Conservation (phyloP, 2,888 invertebrate species). For the Cybosia mesomella region DNA sequence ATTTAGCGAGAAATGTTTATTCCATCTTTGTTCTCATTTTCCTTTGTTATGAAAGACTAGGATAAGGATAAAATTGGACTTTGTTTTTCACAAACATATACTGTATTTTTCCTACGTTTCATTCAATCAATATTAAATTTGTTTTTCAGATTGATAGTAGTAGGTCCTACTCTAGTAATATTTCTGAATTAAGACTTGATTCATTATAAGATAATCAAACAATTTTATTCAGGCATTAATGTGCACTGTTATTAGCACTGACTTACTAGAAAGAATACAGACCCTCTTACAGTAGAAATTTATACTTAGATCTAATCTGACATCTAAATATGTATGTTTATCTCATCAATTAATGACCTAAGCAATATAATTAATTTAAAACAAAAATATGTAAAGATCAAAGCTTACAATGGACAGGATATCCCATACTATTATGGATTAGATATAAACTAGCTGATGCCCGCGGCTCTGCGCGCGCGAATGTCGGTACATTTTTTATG, state of each 20-base stretch:
- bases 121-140: background rate
- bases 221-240: background rate
- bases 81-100: constrained; percentile 33
- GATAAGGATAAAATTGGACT: constrained; percentile 46
- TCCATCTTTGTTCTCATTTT: constrained; percentile 42
- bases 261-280: background rate
- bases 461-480: too few relatives aligned
- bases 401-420: background rate
- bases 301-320: background rate
- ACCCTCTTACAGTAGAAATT: background rate
- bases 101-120: constrained; percentile 27
- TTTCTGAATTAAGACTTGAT: background rate
- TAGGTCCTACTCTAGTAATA: background rate
- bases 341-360: background rate
- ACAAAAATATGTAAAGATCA: background rate
- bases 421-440: background rate
- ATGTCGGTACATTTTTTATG: too few relatives aligned
- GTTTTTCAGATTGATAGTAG: background rate
- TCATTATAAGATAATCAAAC: background rate
- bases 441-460: too few relatives aligned
- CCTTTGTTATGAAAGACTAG: constrained; percentile 25
- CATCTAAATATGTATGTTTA: background rate
- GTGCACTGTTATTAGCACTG: background rate
- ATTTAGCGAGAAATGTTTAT: constrained; percentile 46
- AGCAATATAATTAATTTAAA: background rate